Evolutionary conservation across 2,797 vertebrate genomes (phyloP), one percentile per base, ranked within the genome.

Genomic region (Kryptolebias ocellatus): DNA sequence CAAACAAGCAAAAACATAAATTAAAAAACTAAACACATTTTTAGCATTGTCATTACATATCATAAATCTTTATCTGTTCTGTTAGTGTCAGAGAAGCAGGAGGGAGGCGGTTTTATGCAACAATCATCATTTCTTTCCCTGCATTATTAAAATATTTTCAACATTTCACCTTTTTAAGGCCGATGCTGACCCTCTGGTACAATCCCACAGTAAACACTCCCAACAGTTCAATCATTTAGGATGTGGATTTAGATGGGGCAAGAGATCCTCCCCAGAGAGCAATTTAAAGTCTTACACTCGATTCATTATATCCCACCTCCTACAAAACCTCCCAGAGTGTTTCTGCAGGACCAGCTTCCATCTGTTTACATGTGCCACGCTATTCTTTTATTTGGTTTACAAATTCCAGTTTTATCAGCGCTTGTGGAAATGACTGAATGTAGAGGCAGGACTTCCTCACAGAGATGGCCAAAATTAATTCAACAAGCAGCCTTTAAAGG

Each of bases 231-330:
- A 53, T 79, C 78, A 80, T 84, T 82, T 72, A 81, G 57, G 62
- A 72, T 76, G 56, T 73, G 53, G 62, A 81, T 60, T 68, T 24
- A 14, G 81, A 83, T 83, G 77, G 57, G 65, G 84, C 72, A 91
- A 92, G 90, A 94, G 87, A 90, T 86, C 90, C 94, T 93, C 87
- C 85, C 86, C 87, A 77, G 78, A 90, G 85, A 87, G 74, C 91
- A 84, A 79, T 90, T 93, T 91, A 79, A 87, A 84, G 70, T 63
- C 64, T 79, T 70, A 75, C 74, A 90, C 70, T 44, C 1, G 75
- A 0, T 37, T 56, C 62, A 64, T 79, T 74, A 83, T 2, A 70
- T 74, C 58, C 67, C 60, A 45, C 49, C 70, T 81, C 75, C 68
- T 58, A 57, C 64, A 18, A n/a, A n/a, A 47, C 65, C 63, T 64